These are phyloP conservation scores for Pemphigus obesinymphae DNA, from an alignment of 1,140 invertebrate species.

Conservation along the genomic window DNA sequence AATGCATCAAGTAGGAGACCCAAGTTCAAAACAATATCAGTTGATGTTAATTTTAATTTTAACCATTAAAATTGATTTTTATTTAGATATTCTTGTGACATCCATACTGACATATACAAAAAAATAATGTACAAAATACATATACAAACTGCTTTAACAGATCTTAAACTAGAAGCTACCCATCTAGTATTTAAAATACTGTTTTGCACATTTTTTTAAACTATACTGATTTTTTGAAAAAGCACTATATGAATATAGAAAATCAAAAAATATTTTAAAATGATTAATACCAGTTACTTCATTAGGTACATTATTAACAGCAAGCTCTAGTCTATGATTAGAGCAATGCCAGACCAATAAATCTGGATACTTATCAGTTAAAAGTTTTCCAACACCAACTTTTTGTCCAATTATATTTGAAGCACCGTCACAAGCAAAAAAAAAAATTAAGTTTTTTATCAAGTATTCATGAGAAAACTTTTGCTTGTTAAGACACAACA, in stretches of 20 bases:
- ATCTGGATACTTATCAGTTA: background rate
- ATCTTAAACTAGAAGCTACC: constrained; percentile 14
- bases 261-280: constrained; percentile 14
- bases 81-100: background rate
- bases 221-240: background rate
- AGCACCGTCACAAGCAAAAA: background rate
- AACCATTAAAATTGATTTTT: constrained; percentile 8
- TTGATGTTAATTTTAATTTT: constrained; percentile 2
- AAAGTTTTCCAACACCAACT: background rate
- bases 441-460: background rate
- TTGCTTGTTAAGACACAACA: background rate
- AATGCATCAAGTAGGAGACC: background rate
- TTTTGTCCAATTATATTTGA: constrained; percentile 6
- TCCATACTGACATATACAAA: background rate
- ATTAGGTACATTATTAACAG: background rate
- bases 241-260: background rate
- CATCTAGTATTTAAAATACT: constrained; percentile 21
- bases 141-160: background rate
- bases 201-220: background rate
- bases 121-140: constrained; percentile 1
- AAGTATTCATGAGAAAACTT: constrained; percentile 17
- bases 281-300: background rate
- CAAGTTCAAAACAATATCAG: constrained; percentile 19
- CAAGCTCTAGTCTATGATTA: background rate
- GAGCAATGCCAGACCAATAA: constrained; percentile 14